phyloP scores from a whole-genome alignment of 1,140 invertebrate genomes.

The Bombus soroeensis region DNA sequence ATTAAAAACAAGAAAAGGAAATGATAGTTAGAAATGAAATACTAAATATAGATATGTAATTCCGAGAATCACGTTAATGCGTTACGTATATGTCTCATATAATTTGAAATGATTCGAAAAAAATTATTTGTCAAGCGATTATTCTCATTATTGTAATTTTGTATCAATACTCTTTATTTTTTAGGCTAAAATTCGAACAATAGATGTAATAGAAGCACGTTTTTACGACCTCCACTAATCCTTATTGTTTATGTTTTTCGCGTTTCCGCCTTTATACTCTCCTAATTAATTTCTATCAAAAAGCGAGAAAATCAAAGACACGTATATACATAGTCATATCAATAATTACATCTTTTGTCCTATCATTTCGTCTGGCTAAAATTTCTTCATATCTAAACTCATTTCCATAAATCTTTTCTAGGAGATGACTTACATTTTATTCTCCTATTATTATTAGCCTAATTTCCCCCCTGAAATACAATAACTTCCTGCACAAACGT shows the following conservation, averaged over 20 bases:
- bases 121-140: background rate
- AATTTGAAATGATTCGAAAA: background rate
- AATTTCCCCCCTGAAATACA: too few relatives aligned
- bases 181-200: background rate
- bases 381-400: background rate
- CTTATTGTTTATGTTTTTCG: too few relatives aligned
- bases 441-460: too few relatives aligned
- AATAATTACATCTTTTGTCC: too few relatives aligned
- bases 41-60: background rate
- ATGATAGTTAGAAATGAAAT: background rate
- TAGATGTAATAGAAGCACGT: background rate
- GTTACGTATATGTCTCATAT: background rate
- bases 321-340: too few relatives aligned
- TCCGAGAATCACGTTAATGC: background rate
- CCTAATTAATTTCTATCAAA: background rate
- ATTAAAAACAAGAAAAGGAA: background rate
- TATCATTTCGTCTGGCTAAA: too few relatives aligned
- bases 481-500: too few relatives aligned
- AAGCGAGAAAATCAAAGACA: background rate
- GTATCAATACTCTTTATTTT: background rate
- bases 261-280: too few relatives aligned
- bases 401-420: background rate
- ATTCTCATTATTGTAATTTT: background rate
- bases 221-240: too few relatives aligned
- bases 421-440: too few relatives aligned